These are phyloP conservation scores for Pegea sp. DNA, from an alignment of 23 tunicate species.

Conservation along the genomic window DNA sequence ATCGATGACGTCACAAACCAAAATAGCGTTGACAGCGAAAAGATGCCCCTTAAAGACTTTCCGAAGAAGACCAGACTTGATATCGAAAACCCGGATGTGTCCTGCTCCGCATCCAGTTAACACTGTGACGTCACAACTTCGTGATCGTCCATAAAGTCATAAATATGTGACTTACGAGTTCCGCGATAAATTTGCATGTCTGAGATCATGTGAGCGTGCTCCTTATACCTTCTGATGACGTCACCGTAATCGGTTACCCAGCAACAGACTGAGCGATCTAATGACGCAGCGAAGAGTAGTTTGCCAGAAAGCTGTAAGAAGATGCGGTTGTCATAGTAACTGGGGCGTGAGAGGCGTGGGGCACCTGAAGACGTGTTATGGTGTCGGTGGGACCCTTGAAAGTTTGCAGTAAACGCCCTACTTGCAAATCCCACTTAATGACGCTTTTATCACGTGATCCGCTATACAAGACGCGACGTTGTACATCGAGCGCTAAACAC, in stretches of 20 bases:
- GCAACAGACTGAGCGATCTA: slow-evolving; percentile 65
- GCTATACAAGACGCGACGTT: no score
- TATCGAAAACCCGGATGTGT: slow-evolving; percentile 44
- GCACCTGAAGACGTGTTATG: slow-evolving; percentile 50
- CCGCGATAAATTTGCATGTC: slow-evolving; percentile 64
- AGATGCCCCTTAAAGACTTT: slow-evolving; percentile 59
- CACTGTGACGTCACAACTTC: slow-evolving; percentile 13
- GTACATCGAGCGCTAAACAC: slow-evolving; percentile 52
- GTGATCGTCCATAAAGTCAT: neutral
- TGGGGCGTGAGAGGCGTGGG: no score
- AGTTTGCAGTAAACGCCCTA: slow-evolving; percentile 27
- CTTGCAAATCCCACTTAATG: slow-evolving; percentile 52
- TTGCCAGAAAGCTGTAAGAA: slow-evolving; percentile 39
- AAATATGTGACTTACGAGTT: slow-evolving; percentile 11
- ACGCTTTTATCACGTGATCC: slow-evolving; percentile 63
- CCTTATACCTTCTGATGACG: slow-evolving; percentile 56
- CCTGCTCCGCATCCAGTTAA: slow-evolving; percentile 71
- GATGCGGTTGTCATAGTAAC: no score
- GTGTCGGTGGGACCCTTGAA: slow-evolving; percentile 78
- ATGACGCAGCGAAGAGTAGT: slow-evolving; percentile 64
- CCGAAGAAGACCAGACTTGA: slow-evolving; percentile 57
- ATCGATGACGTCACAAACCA: no score
- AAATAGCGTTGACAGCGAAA: slow-evolving; percentile 28
- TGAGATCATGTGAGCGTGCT: slow-evolving; percentile 78
- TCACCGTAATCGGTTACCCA: slow-evolving; percentile 94